These are phyloP conservation scores for Vireo griseus DNA, from an alignment of 2,797 vertebrate species.

Conservation along the genomic window DNA sequence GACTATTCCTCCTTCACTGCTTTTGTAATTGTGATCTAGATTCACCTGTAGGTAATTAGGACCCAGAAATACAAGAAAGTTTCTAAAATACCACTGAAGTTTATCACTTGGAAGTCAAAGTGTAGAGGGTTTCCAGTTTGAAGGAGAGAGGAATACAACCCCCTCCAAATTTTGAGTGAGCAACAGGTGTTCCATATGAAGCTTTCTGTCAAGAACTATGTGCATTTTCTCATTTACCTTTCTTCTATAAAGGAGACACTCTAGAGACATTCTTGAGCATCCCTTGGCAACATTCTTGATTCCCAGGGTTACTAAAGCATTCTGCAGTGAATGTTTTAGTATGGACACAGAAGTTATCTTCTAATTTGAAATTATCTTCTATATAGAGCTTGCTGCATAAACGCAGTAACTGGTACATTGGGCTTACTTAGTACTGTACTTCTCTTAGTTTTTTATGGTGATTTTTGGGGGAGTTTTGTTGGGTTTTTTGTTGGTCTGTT, in stretches of 20 bases:
- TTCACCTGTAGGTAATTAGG: not conserved
- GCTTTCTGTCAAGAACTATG: not conserved
- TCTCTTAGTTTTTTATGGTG: fast-evolving
- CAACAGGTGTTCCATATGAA: not conserved
- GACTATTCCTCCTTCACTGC: not conserved
- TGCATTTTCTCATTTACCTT: not conserved
- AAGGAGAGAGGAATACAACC: not conserved
- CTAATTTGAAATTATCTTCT: not conserved
- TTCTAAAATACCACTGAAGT: not conserved
- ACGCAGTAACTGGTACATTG: not conserved
- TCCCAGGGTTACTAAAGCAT: not conserved
- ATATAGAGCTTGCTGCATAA: not conserved
- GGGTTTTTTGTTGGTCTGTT: too few species aligned
- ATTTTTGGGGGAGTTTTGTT: too few species aligned
- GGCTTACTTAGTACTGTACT: not conserved
- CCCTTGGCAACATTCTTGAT: not conserved
- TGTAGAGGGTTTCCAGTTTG: not conserved
- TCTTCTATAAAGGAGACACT: not conserved
- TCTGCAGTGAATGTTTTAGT: not conserved
- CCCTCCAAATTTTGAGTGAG: fast-evolving
- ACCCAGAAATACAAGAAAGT: not conserved
- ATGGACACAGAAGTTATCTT: not conserved
- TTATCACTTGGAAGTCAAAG: not conserved
- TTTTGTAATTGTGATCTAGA: not conserved
- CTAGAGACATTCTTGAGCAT: not conserved